Base-by-base conservation (phyloP, 2,113 vertebrate species). In the Probosciger aterrimus region DNA sequence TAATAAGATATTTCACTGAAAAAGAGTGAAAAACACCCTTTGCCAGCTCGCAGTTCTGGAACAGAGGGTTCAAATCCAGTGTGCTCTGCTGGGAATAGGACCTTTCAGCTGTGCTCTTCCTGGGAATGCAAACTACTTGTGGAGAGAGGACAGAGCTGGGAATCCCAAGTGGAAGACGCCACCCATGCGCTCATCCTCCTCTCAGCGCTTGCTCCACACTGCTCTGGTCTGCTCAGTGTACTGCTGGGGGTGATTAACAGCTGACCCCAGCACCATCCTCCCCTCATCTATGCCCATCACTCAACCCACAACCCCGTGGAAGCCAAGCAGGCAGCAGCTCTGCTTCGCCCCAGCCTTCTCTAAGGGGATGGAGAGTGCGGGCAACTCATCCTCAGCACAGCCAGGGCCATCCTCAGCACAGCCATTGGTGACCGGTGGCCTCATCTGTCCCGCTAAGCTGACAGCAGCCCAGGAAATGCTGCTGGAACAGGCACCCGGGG, bases 361-460 rank as follows among this genome's bases (percentile, higher is more conserved):
- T 63, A 52, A 88, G 60, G 46, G 77, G 43, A 50, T 3, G 37
- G 76, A 62, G 33, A 20, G 15, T 14, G 15, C 39, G 39, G 39
- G 12, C 28, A 86, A 3, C 27, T 18, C 4, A 0, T 18, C 50
- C 79, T 50, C 79, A 85, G 85, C 85, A 60, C 3, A 3, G 63
- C 63, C 68, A 59, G 53, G 5, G 31, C 24, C 17, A 37, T 78
- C 37, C 39, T 41, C 39, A 41, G 39, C 39, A 41, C 39, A 41
- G 39, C 39, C 39, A 23, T 0, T 9, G 53, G 60, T 1, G 5
- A 52, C 76, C 18, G 7, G 10, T 0, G 1, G 59, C 65, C 68
- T 35, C 94, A 49, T 14, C 41, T 70, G 69, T 62, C 57, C 19
- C 14, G 3, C 52, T 41, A 80, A 81, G 90, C 93, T 65, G 55